phyloP scores from a whole-genome alignment of 2,888 invertebrate genomes.

The Cecidostiba fungosa region DNA sequence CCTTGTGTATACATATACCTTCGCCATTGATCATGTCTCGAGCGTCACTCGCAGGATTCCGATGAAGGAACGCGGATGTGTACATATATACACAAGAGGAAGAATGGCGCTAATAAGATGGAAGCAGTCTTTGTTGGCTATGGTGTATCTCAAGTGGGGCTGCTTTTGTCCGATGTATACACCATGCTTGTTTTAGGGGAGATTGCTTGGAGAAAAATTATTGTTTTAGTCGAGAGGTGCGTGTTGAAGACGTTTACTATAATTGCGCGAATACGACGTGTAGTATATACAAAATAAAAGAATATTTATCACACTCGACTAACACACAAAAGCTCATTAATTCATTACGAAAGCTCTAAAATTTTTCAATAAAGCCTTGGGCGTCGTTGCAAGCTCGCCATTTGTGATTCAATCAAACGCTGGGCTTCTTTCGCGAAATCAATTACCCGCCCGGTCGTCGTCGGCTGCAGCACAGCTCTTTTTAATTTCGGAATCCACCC shows the following conservation, averaged over 20 bases:
- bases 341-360: not conserved
- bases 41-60: slow-evolving; percentile 43
- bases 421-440: slow-evolving; percentile 39
- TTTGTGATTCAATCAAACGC: slow-evolving; percentile 61
- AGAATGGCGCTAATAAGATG: slow-evolving; percentile 5
- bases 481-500: slow-evolving; percentile 49
- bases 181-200: not conserved
- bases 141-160: not conserved
- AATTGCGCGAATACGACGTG: not conserved
- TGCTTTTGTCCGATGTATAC: not conserved
- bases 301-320: too few species aligned
- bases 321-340: not conserved
- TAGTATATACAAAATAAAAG: too few species aligned
- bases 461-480: not conserved
- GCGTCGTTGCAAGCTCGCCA: not conserved
- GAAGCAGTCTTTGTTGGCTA: slow-evolving; percentile 9
- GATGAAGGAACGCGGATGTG: slow-evolving; percentile 17
- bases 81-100: not conserved
- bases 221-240: not conserved
- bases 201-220: not conserved
- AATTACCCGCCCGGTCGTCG: slow-evolving; percentile 27
- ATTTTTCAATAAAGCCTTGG: not conserved
- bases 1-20: not conserved
- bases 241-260: not conserved
- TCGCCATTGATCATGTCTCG: slow-evolving; percentile 46